Evolutionary conservation across 1,140 invertebrate genomes (phyloP).

Genomic region (Leptinotarsa texana): DNA sequence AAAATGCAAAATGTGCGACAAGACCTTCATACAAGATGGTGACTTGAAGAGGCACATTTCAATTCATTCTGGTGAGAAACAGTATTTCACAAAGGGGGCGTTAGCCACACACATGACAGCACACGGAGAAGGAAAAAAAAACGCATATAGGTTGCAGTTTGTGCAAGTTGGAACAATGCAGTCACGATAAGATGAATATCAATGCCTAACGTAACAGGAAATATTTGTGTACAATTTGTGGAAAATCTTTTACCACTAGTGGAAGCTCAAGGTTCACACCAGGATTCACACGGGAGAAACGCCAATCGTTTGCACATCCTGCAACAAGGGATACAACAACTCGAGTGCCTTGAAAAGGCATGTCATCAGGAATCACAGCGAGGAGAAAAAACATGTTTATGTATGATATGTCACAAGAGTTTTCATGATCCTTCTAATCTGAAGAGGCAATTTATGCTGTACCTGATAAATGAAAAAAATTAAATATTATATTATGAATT

Average conservation of each 20-base stretch:
- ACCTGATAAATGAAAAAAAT: too few relatives aligned
- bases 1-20: neutral
- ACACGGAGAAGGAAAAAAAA: neutral
- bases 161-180: neutral
- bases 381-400: neutral
- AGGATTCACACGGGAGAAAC: slow-evolving; percentile 23
- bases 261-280: slow-evolving; percentile 6
- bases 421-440: slow-evolving; percentile 10
- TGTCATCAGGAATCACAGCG: slow-evolving; percentile 5
- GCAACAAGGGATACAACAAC: slow-evolving; percentile 8
- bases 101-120: slow-evolving; percentile 10
- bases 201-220: neutral
- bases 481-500: too few relatives aligned
- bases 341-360: slow-evolving; percentile 8
- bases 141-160: neutral
- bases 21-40: slow-evolving; percentile 14
- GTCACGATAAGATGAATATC: neutral
- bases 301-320: neutral
- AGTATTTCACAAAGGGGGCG: slow-evolving; percentile 9
- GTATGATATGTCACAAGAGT: slow-evolving; percentile 12
- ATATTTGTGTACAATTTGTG: slow-evolving; percentile 17
- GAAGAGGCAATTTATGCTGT: neutral
- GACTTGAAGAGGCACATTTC: slow-evolving; percentile 12
- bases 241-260: slow-evolving; percentile 12
- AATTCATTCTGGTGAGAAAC: slow-evolving; percentile 7